Evolutionary conservation across 2,888 invertebrate genomes (phyloP).

Genomic region (Trissoscelio sp.): DNA sequence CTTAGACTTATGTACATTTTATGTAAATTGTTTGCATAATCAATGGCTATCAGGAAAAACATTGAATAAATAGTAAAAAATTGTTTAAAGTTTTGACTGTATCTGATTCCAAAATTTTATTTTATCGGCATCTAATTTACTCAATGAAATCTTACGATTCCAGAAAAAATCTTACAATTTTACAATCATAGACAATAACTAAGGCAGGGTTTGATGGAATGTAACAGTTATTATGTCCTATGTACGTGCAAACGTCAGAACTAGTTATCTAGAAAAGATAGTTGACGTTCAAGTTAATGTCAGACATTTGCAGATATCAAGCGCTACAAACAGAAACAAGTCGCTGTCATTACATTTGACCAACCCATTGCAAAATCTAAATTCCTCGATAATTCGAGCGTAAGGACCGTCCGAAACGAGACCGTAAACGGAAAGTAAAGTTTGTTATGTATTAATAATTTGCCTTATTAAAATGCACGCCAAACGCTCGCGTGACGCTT

Average conservation of each 20-base stretch:
- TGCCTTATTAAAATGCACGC: slow-evolving; percentile 33
- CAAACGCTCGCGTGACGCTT: slow-evolving; percentile 30
- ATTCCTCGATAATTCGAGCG: slow-evolving; percentile 34
- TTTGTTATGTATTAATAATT: slow-evolving; percentile 49
- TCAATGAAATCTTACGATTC: no score
- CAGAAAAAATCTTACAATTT: background rate
- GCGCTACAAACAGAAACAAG: slow-evolving; percentile 40
- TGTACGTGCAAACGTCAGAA: slow-evolving; percentile 43
- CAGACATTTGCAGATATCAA: slow-evolving; percentile 54
- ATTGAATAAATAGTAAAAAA: no score
- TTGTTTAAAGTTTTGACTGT: no score
- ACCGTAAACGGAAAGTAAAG: slow-evolving; percentile 43
- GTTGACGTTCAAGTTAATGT: slow-evolving; percentile 53
- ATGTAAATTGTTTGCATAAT: no score
- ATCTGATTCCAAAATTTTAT: no score
- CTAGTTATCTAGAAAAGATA: slow-evolving; percentile 58
- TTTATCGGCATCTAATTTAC: no score
- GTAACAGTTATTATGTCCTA: slow-evolving; percentile 51
- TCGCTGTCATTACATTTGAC: slow-evolving; percentile 39
- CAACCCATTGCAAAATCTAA: slow-evolving; percentile 39
- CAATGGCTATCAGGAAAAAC: no score
- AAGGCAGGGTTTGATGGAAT: slow-evolving; percentile 37
- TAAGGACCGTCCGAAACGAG: slow-evolving; percentile 30
- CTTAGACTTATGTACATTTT: no score
- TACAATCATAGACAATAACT: slow-evolving; percentile 25